Percentiles rank a stretch among this genome's conserved stretches.
These are phyloP conservation scores for Caranx ignobilis DNA, from an alignment of 2,113 vertebrate species.

Conservation along the genomic window DNA sequence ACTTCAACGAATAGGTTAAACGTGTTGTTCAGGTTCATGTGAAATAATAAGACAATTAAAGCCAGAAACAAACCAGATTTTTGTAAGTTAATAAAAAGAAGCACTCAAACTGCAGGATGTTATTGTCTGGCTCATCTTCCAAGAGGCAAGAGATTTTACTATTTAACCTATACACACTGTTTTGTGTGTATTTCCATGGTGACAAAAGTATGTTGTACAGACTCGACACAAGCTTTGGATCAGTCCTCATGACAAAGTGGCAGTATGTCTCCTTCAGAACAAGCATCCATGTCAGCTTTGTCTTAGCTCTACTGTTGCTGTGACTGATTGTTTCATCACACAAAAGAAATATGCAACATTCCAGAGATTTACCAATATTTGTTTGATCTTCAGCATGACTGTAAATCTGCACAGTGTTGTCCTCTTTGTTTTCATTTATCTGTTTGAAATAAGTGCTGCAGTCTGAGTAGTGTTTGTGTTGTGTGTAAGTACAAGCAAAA, in stretches of 20 bases:
- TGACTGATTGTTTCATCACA: not conserved
- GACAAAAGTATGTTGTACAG: not conserved
- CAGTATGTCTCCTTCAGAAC: not conserved
- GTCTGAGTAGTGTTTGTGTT: not conserved
- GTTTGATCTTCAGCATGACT: constrained; percentile 2
- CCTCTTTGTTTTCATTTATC: not conserved
- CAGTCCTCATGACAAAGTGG: not conserved
- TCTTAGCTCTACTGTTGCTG: not conserved
- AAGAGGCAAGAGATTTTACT: not conserved
- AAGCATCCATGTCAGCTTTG: not conserved
- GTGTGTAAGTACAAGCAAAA: not conserved
- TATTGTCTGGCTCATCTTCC: not conserved
- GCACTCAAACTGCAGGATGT: not conserved
- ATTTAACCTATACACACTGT: not conserved
- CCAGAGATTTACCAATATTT: not conserved
- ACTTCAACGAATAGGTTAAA: not conserved
- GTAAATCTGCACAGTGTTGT: constrained; percentile 5
- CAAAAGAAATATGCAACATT: constrained; percentile 41
- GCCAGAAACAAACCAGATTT: not conserved
- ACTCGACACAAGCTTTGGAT: not conserved
- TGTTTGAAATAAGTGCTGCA: not conserved
- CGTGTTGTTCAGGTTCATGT: not conserved
- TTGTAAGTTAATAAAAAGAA: not conserved
- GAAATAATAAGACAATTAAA: not conserved
- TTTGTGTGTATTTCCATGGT: not conserved